These are phyloP conservation scores for Limanda limanda DNA, from an alignment of 2,113 vertebrate genomes.

Conservation along the genomic window DNA sequence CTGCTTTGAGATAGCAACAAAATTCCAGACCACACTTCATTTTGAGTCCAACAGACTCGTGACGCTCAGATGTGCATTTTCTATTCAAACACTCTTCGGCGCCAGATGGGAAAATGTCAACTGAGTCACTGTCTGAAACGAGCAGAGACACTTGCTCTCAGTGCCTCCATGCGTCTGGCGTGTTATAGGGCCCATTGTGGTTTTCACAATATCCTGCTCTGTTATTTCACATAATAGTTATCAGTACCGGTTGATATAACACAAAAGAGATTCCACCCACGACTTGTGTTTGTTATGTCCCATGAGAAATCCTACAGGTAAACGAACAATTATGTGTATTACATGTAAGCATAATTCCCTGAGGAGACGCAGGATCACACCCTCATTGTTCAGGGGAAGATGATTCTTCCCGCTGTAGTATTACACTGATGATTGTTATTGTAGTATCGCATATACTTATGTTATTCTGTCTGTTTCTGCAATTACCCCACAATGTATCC, in stretches of 20 bases:
- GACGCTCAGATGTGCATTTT: neutral
- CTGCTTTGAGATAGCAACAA: neutral
- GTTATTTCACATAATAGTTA: neutral
- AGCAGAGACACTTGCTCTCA: neutral
- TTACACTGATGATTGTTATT: neutral
- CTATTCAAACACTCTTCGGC: neutral
- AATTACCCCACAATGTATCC: too few species aligned
- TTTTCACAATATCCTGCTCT: neutral
- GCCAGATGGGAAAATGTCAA: neutral
- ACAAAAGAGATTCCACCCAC: neutral
- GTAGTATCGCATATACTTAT: neutral
- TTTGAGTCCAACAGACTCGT: neutral
- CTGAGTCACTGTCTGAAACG: neutral
- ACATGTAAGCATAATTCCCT: neutral
- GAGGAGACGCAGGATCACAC: neutral
- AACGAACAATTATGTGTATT: slow-evolving; percentile 15
- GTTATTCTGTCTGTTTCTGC: too few species aligned
- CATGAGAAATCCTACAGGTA: slow-evolving; percentile 7
- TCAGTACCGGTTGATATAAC: neutral
- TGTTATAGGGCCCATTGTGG: neutral
- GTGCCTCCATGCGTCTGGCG: too few species aligned
- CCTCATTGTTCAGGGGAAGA: neutral
- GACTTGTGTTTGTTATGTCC: neutral
- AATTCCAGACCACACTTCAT: neutral
- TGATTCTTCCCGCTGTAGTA: neutral